Percentiles rank a stretch among this genome's conserved stretches.
Evolutionary conservation across 2,113 vertebrate genomes (phyloP).

Genomic region (Pelvicachromis taeniatus): DNA sequence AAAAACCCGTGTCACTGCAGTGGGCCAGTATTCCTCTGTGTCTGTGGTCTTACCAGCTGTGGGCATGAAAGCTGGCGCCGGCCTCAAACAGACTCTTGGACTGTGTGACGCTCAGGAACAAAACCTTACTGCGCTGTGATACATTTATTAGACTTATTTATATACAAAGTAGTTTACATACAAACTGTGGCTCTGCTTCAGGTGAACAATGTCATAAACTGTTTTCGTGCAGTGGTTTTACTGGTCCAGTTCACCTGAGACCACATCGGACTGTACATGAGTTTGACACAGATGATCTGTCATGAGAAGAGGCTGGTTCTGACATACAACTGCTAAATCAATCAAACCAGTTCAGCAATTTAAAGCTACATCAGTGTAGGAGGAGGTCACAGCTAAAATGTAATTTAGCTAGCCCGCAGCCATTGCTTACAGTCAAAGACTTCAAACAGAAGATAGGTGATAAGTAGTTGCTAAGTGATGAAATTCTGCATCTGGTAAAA

Average conservation of each 20-base stretch:
- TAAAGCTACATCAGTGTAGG: background rate
- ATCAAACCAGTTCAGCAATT: background rate
- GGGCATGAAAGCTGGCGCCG: background rate
- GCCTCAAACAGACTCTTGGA: background rate
- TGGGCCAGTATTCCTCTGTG: fast-evolving
- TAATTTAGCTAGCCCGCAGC: background rate
- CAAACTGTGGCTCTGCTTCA: background rate
- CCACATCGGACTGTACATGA: background rate
- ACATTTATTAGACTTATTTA: background rate
- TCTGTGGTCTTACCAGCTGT: fast-evolving
- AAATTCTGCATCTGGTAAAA: background rate
- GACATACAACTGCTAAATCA: background rate
- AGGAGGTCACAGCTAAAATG: fast-evolving
- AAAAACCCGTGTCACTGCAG: background rate
- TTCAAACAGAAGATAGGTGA: background rate
- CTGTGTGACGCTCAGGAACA: background rate
- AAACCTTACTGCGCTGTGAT: background rate
- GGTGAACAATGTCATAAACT: background rate
- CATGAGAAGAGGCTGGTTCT: background rate
- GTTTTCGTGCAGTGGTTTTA: background rate
- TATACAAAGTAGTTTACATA: background rate
- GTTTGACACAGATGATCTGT: background rate
- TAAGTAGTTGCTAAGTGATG: background rate
- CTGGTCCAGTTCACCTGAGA: background rate
- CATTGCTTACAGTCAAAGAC: background rate